Evolutionary conservation across 1,140 invertebrate species (phyloP), one percentile per base, ranked within the genome.

Genomic region (Lucilia sericata): DNA sequence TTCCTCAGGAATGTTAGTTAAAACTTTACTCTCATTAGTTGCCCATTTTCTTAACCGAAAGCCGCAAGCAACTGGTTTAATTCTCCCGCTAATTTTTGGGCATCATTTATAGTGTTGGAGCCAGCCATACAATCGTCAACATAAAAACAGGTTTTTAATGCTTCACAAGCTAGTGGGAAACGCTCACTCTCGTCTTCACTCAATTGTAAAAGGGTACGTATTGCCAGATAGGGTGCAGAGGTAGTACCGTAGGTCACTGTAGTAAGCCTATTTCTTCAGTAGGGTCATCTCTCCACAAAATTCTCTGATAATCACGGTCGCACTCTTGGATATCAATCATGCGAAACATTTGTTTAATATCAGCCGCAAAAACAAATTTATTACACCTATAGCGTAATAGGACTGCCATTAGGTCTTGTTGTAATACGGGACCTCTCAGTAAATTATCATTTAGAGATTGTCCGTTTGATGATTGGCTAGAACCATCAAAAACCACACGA

Each of bases 341-440:
- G 10, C 90, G 84, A 84, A 91, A 91, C 88, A 91, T 91, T 87
- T 91, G 88, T 84, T 87, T 83, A 17, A 89, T 87, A 82, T 90
- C 88, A 36, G 36, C 36, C 36, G 36, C 36, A 36, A 36, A 36
- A 60, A 9, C 12, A 60, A 17, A 60, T n/a, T 60, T 60, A 5
- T 60, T 60, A 13, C 51, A 60, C 51, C 51, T 80, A 85, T 89
- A 86, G 78, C 87, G 55, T 5, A 91, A 14, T 17, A 60, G 13
- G 13, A 60, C 51, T n/a, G 13, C 51, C 5, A 60, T 5, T 14
- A 60, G 17, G 17, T 60, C 51, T 60, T 60, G 51, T n/a, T 60
- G 51, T n/a, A 60, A 60, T 4, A 17, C 17, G 51, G 51, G 51
- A 10, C 51, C 51, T 17, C 17, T 55, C 12, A 55, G 51, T 55